phyloP scores from a whole-genome alignment of 2,888 invertebrate species.

The Drosophila heteroneura region DNA sequence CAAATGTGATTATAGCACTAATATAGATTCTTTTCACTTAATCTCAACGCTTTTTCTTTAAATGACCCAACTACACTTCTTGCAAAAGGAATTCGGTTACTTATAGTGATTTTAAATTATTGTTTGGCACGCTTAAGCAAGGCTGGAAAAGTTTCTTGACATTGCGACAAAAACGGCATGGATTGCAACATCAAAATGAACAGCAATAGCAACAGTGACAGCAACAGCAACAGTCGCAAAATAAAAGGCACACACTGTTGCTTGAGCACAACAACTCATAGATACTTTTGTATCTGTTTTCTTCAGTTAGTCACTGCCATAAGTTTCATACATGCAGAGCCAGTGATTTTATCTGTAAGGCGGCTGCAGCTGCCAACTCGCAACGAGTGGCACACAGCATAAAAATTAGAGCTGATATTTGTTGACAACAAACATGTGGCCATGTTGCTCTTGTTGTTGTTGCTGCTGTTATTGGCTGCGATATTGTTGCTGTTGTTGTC shows the following conservation, averaged over 20 bases:
- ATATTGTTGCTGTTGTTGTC: slow-evolving; percentile 16
- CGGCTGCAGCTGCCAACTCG: slow-evolving; percentile 57
- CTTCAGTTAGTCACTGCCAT: slow-evolving; percentile 53
- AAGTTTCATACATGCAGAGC: slow-evolving; percentile 42
- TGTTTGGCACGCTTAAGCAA: slow-evolving; percentile 2
- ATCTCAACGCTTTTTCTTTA: background rate
- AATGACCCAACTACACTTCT: background rate
- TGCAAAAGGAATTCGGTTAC: background rate
- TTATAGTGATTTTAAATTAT: slow-evolving; percentile 17
- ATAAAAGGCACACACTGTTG: slow-evolving; percentile 25
- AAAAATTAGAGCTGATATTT: slow-evolving; percentile 72
- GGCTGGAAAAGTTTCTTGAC: slow-evolving; percentile 76
- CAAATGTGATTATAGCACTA: background rate
- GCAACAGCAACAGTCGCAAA: slow-evolving; percentile 9
- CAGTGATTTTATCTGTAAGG: slow-evolving; percentile 60
- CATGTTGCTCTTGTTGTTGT: slow-evolving; percentile 43
- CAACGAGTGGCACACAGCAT: slow-evolving; percentile 63
- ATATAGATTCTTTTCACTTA: background rate
- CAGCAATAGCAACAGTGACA: background rate
- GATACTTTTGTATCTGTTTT: slow-evolving; percentile 67
- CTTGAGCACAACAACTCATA: slow-evolving; percentile 39
- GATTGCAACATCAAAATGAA: slow-evolving; percentile 12
- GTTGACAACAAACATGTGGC: slow-evolving; percentile 77
- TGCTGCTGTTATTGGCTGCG: slow-evolving; percentile 27
- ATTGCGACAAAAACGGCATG: slow-evolving; percentile 77